Conservation (phyloP, 2,888 invertebrate species). For the Azorinus chamasolen region DNA sequence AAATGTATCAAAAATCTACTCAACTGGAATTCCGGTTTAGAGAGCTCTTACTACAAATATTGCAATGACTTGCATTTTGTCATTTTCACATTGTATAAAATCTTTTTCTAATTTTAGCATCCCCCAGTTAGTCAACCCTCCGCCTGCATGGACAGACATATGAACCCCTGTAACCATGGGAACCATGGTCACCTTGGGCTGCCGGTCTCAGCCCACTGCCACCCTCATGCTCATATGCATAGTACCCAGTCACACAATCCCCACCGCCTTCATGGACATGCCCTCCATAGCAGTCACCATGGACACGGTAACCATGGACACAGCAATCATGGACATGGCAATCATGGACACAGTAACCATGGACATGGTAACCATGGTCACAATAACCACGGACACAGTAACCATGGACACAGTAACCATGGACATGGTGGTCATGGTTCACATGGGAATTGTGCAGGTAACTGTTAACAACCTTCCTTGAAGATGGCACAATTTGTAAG, state of each 20-base stretch:
- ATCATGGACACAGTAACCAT: conserved; percentile 11
- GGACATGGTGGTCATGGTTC: conserved; percentile 12
- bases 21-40: background rate
- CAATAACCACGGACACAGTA: background rate
- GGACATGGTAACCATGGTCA: conserved; percentile 14
- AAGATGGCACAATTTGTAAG: background rate
- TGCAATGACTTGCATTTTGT: background rate
- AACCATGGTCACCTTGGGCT: conserved; percentile 18
- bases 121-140: conserved; percentile 20
- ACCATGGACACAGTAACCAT: conserved; percentile 12
- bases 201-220: conserved; percentile 1
- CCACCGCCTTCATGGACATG: conserved; percentile 33
- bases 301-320: background rate
- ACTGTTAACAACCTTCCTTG: background rate
- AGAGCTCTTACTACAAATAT: too few relatives aligned
- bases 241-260: conserved; percentile 16
- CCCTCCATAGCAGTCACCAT: conserved; percentile 4
- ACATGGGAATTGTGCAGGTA: conserved; percentile 23
- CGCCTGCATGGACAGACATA: conserved; percentile 25
- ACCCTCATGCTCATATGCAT: conserved; percentile 13
- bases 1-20: too few relatives aligned
- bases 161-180: conserved; percentile 41
- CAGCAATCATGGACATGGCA: background rate
- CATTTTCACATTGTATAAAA: too few relatives aligned
- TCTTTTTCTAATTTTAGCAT: conserved; percentile 37